Base-by-base conservation (phyloP, 2,113 vertebrate genomes). In the Neolamprologus brichardi region DNA sequence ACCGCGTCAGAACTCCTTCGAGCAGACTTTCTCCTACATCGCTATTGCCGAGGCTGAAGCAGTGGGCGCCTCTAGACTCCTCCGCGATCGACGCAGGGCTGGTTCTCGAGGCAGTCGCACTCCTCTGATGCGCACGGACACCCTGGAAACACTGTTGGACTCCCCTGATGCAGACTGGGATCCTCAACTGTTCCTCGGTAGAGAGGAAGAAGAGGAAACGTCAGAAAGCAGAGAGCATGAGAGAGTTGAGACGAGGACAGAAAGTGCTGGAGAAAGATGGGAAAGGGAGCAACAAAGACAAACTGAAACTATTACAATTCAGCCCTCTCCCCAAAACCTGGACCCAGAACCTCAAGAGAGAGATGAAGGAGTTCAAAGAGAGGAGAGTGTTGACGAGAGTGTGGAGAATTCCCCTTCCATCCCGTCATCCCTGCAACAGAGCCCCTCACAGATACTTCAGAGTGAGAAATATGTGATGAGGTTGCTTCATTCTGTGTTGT, bases 1-100 rank as follows among this genome's bases (percentile, higher is more conserved):
- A 7, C 97, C 97, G 0, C 94, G 97, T 20, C 97, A 97, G 92
- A 95, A 92, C 93, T 96, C 95, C 81, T 91, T 87, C 1, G 98
- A 98, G 96, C 96, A 97, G 93, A 98, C 97, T 34, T 98, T 98
- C 91, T 98, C 97, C 67, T 97, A 98, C 94, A 96, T 98, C 8
- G 97, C 97, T 91, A 97, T 98, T 4, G 95, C 96, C 0, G 96
- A 97, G 41, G 81, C 95, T 1, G 95, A 96, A 15, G 92, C 93
- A 0, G 93, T 95, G 4, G 93, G 93, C 4, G 87, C 92, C 6
- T 91, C 93, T 0, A 88, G 94, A 13, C 95, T 94, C 88, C 94
- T 93, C 49, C 95, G 93, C 1, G 95, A 87, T 86, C 95, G 90
- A 54, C 95, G 96, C 49, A 89, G 96, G 84, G 89, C 30, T 0